These are phyloP conservation scores for Coregonus sp. DNA, from an alignment of 2,797 vertebrate species.

Conservation along the genomic window DNA sequence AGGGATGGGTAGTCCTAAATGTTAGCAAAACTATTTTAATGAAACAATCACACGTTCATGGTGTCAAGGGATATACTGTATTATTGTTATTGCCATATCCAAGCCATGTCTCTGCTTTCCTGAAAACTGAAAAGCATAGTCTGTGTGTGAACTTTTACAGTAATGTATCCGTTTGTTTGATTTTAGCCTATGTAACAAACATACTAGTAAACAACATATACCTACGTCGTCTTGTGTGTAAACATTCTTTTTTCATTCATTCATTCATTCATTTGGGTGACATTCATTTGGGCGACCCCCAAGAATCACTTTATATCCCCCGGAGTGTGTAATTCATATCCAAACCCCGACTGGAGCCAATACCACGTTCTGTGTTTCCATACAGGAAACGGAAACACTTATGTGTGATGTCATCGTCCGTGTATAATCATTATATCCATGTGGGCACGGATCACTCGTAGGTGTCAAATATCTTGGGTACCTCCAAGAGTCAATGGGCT, in stretches of 20 bases:
- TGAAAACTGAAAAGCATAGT: slow-evolving; percentile 64
- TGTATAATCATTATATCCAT: too few relatives aligned
- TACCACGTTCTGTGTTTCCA: too few relatives aligned
- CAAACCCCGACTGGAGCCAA: too few relatives aligned
- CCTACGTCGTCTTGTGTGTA: slow-evolving; percentile 34
- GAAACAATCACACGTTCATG: slow-evolving; percentile 52
- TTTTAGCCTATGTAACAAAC: slow-evolving; percentile 65
- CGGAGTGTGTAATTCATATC: too few relatives aligned
- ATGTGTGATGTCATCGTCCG: too few relatives aligned
- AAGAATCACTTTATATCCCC: too few relatives aligned
- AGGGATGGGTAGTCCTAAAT: slow-evolving; percentile 58
- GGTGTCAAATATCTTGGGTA: too few relatives aligned
- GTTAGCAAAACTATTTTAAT: slow-evolving; percentile 52
- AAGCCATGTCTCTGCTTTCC: slow-evolving; percentile 41
- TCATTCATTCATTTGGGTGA: too few relatives aligned
- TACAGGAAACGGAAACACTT: too few relatives aligned
- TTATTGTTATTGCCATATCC: slow-evolving; percentile 11
- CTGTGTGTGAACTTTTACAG: slow-evolving; percentile 67
- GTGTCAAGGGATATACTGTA: slow-evolving; percentile 28
- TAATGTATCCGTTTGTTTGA: slow-evolving; percentile 64
- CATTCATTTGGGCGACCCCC: too few relatives aligned
- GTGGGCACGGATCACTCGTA: too few relatives aligned
- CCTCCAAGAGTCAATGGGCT: too few relatives aligned
- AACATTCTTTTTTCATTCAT: slow-evolving; percentile 27
- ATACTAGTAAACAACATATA: slow-evolving; percentile 65